Evolutionary conservation across 2,888 invertebrate genomes (phyloP), one percentile per base, ranked within the genome.

Genomic region (Synergus gifuensis): DNA sequence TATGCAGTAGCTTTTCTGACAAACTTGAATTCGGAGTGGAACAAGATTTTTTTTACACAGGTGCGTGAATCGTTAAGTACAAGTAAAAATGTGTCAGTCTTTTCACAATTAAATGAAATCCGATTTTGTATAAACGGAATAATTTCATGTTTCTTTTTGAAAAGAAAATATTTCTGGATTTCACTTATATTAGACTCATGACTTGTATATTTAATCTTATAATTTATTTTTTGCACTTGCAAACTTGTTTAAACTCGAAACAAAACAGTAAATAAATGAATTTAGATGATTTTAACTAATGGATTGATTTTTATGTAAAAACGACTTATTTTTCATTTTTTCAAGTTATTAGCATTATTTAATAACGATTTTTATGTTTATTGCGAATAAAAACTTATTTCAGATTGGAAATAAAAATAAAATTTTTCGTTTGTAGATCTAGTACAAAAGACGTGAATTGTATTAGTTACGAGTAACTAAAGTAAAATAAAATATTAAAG

Each of bases 61-160:
- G n/a, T 54, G 54, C 16, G 54, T n/a, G 8, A n/a, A n/a, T 36
- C 36, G 5, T 36, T 36, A 36, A 5, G 36, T 36, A 36, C 5
- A 36, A 36, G 0, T 5, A 36, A 36, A 36, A 36, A 5, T 36
- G 5, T 36, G 5, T 28, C 28, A 28, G 28, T 28, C 28, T 28
- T 28, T 28, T 28, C 3, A 28, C 28, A 28, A 28, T 28, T 2
- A 36, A 36, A 5, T 36, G 36, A 36, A 36, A 36, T 40, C 16
- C 28, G 46, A 64, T 64, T 73, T 49, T 46, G 28, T 73, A 73
- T 73, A 49, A 54, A 54, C 28, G 9, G 49, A 73, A 54, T 22
- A 54, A 28, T 73, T 73, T 73, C 49, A 73, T 54, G 36, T 46
- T 54, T 73, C 16, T 44, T 8, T 28, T 69, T n/a, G 42, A 42